These are phyloP conservation scores for Sinocyclocheilus rhinocerous DNA, from an alignment of 2,113 vertebrate species.

Conservation along the genomic window DNA sequence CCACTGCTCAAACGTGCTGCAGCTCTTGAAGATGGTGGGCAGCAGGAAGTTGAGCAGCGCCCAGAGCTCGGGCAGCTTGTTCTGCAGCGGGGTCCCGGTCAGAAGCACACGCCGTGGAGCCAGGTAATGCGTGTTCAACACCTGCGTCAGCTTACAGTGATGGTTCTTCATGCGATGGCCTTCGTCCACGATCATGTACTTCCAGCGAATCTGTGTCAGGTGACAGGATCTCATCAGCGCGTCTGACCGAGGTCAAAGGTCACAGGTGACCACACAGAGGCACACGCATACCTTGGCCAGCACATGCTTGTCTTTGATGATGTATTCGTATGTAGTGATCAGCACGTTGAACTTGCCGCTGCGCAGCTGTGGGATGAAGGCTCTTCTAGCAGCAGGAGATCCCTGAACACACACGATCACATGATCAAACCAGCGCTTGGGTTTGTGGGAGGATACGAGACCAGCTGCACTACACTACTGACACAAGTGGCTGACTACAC, in stretches of 20 bases:
- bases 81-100: constrained; percentile 94
- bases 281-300: constrained; percentile 85
- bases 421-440: background rate
- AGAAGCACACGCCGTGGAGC: constrained; percentile 91
- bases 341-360: constrained; percentile 96
- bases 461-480: no score
- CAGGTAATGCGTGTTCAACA: constrained; percentile 96
- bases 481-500: background rate
- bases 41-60: constrained; percentile 96
- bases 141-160: constrained; percentile 96
- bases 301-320: constrained; percentile 98
- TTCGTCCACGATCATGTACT: constrained; percentile 99
- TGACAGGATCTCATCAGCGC: no score
- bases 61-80: constrained; percentile 98
- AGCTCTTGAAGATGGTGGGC: constrained; percentile 99
- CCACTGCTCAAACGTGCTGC: constrained; percentile 98
- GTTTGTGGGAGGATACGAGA: no score
- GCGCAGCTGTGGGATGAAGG: constrained; percentile 85
- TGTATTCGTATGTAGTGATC: constrained; percentile 95
- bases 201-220: constrained; percentile 89
- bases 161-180: constrained; percentile 99
- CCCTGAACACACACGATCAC: constrained; percentile 73
- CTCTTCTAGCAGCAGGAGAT: constrained; percentile 88
- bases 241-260: no score
- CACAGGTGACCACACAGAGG: no score